Evolutionary conservation across 2,888 invertebrate species (phyloP).

Genomic region (Liopterus haemorrhoidalis): DNA sequence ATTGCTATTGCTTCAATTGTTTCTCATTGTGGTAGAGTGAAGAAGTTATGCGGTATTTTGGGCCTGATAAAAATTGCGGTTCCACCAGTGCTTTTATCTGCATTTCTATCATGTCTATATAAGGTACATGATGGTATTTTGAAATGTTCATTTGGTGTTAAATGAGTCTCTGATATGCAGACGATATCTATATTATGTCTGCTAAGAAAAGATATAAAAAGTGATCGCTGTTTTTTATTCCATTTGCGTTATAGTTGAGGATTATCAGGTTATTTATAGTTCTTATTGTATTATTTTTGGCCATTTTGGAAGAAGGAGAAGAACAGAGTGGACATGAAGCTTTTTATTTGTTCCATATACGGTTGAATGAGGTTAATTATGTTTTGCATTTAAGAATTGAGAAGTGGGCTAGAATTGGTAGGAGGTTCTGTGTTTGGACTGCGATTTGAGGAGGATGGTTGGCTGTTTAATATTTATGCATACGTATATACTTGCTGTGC

Average conservation of each 20-base stretch:
- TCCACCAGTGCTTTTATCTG: slow-evolving; percentile 11
- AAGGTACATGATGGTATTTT: slow-evolving; percentile 11
- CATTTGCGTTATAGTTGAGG: too few relatives aligned
- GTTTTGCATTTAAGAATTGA: background rate
- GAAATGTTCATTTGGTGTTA: slow-evolving; percentile 6
- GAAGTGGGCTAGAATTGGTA: background rate
- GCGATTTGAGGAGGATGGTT: background rate
- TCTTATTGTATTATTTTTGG: too few relatives aligned
- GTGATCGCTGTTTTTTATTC: too few relatives aligned
- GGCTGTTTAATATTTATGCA: slow-evolving; percentile 2
- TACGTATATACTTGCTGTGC: too few relatives aligned
- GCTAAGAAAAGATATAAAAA: slow-evolving; percentile 11
- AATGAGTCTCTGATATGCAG: slow-evolving; percentile 16
- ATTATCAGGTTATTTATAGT: too few relatives aligned
- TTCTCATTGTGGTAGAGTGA: background rate
- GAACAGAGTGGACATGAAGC: slow-evolving; percentile 11
- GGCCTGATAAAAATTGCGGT: slow-evolving; percentile 16
- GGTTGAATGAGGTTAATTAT: slow-evolving; percentile 12
- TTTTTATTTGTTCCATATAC: slow-evolving; percentile 12
- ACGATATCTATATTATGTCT: slow-evolving; percentile 15
- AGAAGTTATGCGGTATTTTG: slow-evolving; percentile 10
- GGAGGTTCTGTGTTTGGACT: background rate
- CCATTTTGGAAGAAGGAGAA: too few relatives aligned
- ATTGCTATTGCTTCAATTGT: slow-evolving; percentile 11
- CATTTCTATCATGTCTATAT: slow-evolving; percentile 13